Evolutionary conservation across 2,888 invertebrate genomes (phyloP), one percentile per base, ranked within the genome.

Genomic region (Trichogramma evanescens): DNA sequence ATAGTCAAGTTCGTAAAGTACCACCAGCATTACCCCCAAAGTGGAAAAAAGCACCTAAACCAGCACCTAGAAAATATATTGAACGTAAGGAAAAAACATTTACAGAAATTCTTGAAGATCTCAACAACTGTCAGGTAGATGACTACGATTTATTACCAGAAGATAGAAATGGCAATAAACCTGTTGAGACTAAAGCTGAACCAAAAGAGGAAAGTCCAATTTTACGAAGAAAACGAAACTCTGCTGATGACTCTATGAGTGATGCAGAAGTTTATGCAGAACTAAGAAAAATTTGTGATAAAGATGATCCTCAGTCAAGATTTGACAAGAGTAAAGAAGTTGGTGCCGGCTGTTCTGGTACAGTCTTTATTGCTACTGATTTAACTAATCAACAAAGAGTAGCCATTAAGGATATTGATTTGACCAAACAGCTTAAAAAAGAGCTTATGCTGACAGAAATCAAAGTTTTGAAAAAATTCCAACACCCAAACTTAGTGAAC

Each of bases 391-490:
- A 84, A 58, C 83, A 87, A 41, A 85, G 87, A 74, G 96, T 98
- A 6, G 98, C 98, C 42, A 91, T 98, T 67, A 98, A 98, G 80
- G 93, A 94, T 71, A 98, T 98, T 78, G 94, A 97, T 77, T 84
- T 98, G 75, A 86, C 89, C 45, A 93, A 93, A 76, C 98, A 99
- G 78, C 91, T 93, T 56, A 92, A 95, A 73, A 97, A 97, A 78
- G 95, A 97, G 79, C 83, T 97, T 72, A 91, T 98, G 74, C 83
- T 97, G 66, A 96, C 93, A 54, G 98, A 98, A 82, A 95, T 98
- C 67, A 87, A 89, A 71, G 92, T 95, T 9, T 84, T 95, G 74
- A 91, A 91, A 74, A 90, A 90, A 71, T 93, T 95, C 75, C 88
- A 90, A 71, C 97, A 98, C 79, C 90, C 90, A 72, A 97, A 96